A percentile compares a stretch with the other conserved stretches of the same genome.
phyloP scores from a whole-genome alignment of 2,797 vertebrate genomes.

The Myoxocephalus aenaeus region DNA sequence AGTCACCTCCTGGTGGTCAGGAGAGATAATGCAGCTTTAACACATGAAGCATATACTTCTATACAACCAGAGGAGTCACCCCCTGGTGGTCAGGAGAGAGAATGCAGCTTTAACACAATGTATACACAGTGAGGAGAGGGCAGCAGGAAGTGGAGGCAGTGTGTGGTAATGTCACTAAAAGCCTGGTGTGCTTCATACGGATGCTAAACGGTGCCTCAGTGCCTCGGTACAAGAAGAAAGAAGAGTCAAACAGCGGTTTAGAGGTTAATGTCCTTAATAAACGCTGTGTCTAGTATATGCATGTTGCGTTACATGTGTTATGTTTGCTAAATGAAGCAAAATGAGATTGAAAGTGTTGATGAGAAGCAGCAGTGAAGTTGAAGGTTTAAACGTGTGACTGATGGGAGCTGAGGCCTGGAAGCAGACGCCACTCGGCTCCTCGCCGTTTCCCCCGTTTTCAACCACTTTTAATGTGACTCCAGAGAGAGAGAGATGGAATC shows the following conservation, averaged over 20 bases:
- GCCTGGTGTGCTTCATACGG: too few species aligned
- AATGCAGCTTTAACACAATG: too few species aligned
- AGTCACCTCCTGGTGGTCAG: too few species aligned
- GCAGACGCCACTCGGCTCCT: conserved; percentile 37
- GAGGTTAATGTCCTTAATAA: neutral
- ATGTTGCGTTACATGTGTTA: neutral
- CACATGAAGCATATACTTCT: too few species aligned
- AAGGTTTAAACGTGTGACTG: neutral
- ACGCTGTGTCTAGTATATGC: neutral
- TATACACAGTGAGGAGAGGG: too few species aligned
- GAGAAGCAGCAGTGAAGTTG: neutral
- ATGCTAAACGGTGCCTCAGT: neutral
- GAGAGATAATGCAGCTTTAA: too few species aligned
- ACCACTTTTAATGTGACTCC: conserved; percentile 60
- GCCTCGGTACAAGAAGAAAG: neutral
- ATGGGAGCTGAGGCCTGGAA: conserved; percentile 26
- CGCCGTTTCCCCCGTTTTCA: conserved; percentile 14
- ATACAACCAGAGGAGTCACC: too few species aligned
- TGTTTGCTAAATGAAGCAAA: neutral
- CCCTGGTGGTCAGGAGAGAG: too few species aligned
- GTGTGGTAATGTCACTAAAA: too few species aligned
- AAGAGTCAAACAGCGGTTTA: neutral
- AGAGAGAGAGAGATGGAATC: conserved; percentile 47
- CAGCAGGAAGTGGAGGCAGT: too few species aligned
- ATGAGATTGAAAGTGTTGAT: neutral